Evolutionary conservation across 2,797 vertebrate genomes (phyloP), one percentile per base, ranked within the genome.

Genomic region (Lutjanus argentimaculatus): DNA sequence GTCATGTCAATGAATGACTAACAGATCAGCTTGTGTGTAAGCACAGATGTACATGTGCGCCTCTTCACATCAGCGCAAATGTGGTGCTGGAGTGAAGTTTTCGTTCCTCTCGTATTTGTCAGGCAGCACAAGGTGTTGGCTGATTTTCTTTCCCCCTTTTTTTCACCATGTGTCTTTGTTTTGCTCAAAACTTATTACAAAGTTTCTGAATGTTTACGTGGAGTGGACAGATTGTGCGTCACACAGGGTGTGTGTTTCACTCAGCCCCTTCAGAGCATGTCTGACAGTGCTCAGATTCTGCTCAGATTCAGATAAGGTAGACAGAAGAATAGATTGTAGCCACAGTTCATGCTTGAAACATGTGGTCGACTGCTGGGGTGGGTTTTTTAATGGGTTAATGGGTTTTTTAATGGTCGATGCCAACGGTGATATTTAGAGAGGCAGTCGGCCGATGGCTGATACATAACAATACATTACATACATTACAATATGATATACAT

Each of bases 1-100:
- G 56, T 79, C 81, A 72, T 7, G 25, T 67, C 65, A 77, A 43
- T 70, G 76, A 83, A 40, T 76, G 79, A 81, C 57, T 63, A 75
- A 75, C 66, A 59, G 45, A 65, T 73, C 64, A 51, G 55, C n/a
- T 1, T 9, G 48, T 19, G 49, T 72, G 22, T 10, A 16, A 4
- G 5, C 19, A 14, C 55, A 53, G 56, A 57, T 58, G 48, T 58
- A 49, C 58, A 52, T 40, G 55, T 59, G 68, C 66, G 22, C 22
- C 55, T 42, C 56, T 52, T 70, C 17, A 57, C 17, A 42, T 10
- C 16, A 14, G 21, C 21, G 11, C 21, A 57, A 48, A 57, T 55
- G 36, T 7, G 3, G 22, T 22, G 45, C 58, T 25, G 17, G 4
- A 52, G 55, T 1, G 17, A 53, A 45, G 14, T 56, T 78, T 74